Conservation (phyloP, 1,140 invertebrate species). For the Fopius arisanus region DNA sequence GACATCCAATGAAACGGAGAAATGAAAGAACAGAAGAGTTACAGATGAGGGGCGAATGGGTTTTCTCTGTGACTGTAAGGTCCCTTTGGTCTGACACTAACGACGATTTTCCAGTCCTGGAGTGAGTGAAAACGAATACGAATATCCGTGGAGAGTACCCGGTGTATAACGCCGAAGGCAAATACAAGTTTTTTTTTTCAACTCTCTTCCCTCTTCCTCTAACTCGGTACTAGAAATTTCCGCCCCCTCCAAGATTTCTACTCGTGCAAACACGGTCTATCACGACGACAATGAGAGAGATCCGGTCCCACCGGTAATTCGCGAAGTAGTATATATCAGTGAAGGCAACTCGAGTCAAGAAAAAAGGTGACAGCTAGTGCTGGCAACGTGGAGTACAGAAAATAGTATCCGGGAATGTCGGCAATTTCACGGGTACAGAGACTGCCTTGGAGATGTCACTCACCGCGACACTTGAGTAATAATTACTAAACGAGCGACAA, state of each 20-base stretch:
- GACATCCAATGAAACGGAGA: not conserved
- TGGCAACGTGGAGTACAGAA: not conserved
- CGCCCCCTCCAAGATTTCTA: not conserved
- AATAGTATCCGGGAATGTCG: not conserved
- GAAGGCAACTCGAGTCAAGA: constrained; percentile 23
- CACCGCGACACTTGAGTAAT: not conserved
- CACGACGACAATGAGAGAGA: constrained; percentile 16
- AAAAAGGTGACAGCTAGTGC: not conserved
- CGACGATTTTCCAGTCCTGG: not conserved
- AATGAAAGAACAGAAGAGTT: not conserved
- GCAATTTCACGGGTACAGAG: constrained; percentile 9
- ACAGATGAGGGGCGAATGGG: not conserved
- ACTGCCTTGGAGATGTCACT: not conserved
- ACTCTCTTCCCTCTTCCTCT: not conserved
- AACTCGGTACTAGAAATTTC: not conserved
- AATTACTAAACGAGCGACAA: not conserved
- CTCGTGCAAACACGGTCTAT: constrained; percentile 28
- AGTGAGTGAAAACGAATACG: not conserved
- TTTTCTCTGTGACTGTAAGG: not conserved
- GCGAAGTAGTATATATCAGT: constrained; percentile 17
- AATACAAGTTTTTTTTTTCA: constrained; percentile 24
- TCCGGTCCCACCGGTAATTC: constrained; percentile 27
- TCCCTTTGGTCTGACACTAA: not conserved
- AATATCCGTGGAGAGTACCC: not conserved
- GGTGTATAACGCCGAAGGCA: constrained; percentile 5